phyloP scores from a whole-genome alignment of 1,140 invertebrate species.

The Globodera rostochiensis region DNA sequence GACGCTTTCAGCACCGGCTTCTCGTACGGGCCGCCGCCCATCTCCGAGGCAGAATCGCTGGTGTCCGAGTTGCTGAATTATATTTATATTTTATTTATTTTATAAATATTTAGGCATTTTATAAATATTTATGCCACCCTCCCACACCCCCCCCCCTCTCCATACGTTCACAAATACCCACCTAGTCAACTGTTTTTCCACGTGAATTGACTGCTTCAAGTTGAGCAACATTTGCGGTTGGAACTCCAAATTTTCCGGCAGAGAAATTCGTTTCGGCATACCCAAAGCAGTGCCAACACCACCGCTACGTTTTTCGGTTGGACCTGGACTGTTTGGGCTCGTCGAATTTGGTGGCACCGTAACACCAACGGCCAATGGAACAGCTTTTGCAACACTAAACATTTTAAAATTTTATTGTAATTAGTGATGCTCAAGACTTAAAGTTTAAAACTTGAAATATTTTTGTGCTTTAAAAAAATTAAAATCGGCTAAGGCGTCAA shows the following conservation, averaged over 20 bases:
- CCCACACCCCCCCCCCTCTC: no score
- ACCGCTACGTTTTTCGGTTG: constrained; percentile 14
- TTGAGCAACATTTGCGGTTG: constrained; percentile 59
- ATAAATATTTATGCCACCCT: not conserved
- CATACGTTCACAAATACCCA: no score
- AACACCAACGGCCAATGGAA: constrained; percentile 18
- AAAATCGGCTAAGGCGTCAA: no score
- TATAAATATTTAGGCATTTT: no score
- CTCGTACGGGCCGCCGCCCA: constrained; percentile 16
- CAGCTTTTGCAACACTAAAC: constrained; percentile 16
- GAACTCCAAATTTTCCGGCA: constrained; percentile 57
- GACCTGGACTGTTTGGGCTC: constrained; percentile 1
- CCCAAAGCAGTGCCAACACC: constrained; percentile 28
- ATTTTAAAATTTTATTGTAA: not conserved
- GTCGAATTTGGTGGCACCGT: not conserved
- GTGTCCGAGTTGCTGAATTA: not conserved
- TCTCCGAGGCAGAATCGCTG: constrained; percentile 8
- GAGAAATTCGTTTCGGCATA: constrained; percentile 54
- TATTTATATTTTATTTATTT: constrained; percentile 19
- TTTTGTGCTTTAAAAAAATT: no score
- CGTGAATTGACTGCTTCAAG: constrained; percentile 56
- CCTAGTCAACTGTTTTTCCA: constrained; percentile 51
- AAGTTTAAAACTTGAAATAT: no score
- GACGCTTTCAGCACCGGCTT: constrained; percentile 54
- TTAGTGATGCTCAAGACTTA: no score